Percentiles rank a stretch among this genome's conserved stretches.
Evolutionary conservation across 1,140 invertebrate species (phyloP).

Genomic region (Drosophila nigromelanica): DNA sequence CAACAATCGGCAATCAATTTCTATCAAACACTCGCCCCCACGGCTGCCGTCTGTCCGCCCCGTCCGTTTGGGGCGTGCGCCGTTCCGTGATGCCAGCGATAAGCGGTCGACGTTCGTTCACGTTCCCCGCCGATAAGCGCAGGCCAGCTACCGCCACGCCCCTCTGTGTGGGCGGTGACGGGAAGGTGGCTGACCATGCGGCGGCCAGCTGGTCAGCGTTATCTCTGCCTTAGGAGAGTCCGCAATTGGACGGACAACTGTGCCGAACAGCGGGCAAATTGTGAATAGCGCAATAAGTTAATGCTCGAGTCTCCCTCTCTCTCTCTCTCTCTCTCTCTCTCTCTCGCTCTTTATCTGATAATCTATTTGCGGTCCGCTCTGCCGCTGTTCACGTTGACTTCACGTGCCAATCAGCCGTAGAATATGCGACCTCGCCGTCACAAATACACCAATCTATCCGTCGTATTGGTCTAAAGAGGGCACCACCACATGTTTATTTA

Average conservation of each 20-base stretch:
- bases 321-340: not conserved
- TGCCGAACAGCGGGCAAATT: slow-evolving; percentile 29
- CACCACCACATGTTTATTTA: not conserved
- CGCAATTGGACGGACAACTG: not conserved
- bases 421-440: slow-evolving; percentile 60
- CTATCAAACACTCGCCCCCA: too few species aligned
- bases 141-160: not conserved
- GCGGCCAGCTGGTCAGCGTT: slow-evolving; percentile 9
- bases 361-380: slow-evolving; percentile 33
- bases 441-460: slow-evolving; percentile 30
- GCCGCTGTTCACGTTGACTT: slow-evolving; percentile 70
- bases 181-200: slow-evolving; percentile 8
- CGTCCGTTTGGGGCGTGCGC: slow-evolving; percentile 7
- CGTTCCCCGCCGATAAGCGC: slow-evolving; percentile 15
- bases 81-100: slow-evolving; percentile 6
- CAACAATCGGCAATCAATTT: slow-evolving; percentile 2
- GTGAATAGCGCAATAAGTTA: slow-evolving; percentile 38
- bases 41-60: not conserved
- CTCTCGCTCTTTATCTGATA: not conserved
- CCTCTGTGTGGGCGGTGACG: too few species aligned
- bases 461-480: slow-evolving; percentile 19
- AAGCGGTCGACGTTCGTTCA: slow-evolving; percentile 19
- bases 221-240: not conserved
- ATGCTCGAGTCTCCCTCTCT: too few species aligned
- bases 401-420: slow-evolving; percentile 68